Evolutionary conservation across 2,797 vertebrate genomes (phyloP), one percentile per base, ranked within the genome.

Genomic region (Enteromius thamalakanensis): DNA sequence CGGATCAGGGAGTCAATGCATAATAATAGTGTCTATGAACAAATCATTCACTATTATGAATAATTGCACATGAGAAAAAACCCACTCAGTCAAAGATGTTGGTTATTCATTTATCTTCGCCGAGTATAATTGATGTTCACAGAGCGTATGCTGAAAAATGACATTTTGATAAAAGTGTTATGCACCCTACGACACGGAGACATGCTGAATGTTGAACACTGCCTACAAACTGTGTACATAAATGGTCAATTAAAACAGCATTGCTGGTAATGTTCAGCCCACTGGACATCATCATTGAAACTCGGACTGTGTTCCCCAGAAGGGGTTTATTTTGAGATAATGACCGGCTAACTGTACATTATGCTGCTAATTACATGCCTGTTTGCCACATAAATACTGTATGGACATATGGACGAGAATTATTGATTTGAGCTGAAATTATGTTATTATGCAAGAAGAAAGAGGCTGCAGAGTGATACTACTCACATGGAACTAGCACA

Each of bases 41-140:
- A 89, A 70, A 79, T 82, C 75, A 83, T 82, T 87, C 85, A 90
- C 87, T 84, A 84, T 89, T 87, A 89, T 88, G 79, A 91, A 91
- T 89, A 82, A 65, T 70, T 87, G 81, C 84, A 86, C 79, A 89
- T 86, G 79, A 88, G 49, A 84, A 78, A 78, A 53, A 9, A 51
- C 0, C 49, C 26, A 32, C 60, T 79, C 32, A 53, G 81, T 82
- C 77, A 82, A 78, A 79, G 65, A 65, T 81, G 81, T 51, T 4
- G 14, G 64, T 74, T 88, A 92, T 92, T 37, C 70, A 91, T 91
- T 88, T 85, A 85, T 88, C 86, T 86, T 75, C 53, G 80, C 19
- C 3, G 60, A 85, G 84, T 90, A 85, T 92, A 91, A 92, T 91
- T 90, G 87, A 91, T 91, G 80, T 87, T 86, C 65, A 90, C 86